Base-by-base conservation (phyloP, 2,888 invertebrate species). In the Lordiphosa andalusiaca region DNA sequence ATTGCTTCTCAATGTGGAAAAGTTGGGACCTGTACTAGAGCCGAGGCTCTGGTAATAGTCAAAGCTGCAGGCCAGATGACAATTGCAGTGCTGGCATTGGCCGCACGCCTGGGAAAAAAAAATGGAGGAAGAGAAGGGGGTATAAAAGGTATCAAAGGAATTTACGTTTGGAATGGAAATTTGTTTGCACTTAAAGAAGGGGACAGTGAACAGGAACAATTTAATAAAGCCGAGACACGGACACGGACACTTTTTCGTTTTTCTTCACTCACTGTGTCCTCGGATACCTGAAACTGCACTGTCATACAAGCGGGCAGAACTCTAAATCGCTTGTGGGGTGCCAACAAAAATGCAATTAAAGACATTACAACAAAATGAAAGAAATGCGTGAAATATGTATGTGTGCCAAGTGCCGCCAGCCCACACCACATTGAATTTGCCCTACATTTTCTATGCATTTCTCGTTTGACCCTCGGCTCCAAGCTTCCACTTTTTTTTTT, bases 51-150 rank as follows among this genome's bases (percentile, higher is more conserved):
- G 55, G 41, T 39, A 63, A 68, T 30, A 67, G 52, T 82, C 82
- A 64, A 88, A 88, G 52, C 88, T 74, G 54, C 88, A 89, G 60
- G 87, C 86, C 50, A 78, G 83, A 68, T 89, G 88, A 64, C 88
- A 89, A 55, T 87, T 84, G 35, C 58, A 68, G 74, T 64, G 23
- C 85, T 86, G 49, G 78, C 69, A 55, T 88, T 87, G 5, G 65
- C 69, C 21, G 78, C 85, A 66, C 88, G 35, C 89, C 88, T 89
- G 42, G 5, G 30, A 13, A 38, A 48, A n/a, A n/a, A n/a, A n/a
- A n/a, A n/a, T n/a, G n/a, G n/a, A n/a, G n/a, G n/a, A 42, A 30
- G 7, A 10, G 30, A 23, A 51, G 44, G 36, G 7, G n/a, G 30
- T 35, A 51, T n/a, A n/a, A n/a, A 48, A 30, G 13, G 42, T 16